phyloP scores from a whole-genome alignment of 2,113 vertebrate species.

The Sitta europaea region DNA sequence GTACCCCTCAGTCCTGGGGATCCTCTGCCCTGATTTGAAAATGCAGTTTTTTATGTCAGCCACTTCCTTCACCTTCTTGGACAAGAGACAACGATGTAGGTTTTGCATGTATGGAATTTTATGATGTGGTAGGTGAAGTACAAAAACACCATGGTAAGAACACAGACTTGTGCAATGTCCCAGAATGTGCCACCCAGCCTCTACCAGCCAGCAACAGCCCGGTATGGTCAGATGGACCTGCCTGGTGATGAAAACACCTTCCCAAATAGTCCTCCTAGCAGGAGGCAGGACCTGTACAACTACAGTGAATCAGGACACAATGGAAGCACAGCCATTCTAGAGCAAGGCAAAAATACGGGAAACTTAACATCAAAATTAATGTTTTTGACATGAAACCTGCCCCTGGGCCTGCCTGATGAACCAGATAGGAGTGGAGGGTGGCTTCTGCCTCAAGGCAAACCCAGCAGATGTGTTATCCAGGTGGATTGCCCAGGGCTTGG shows the following conservation, averaged over 20 bases:
- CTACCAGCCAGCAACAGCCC: background rate
- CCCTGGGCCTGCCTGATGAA: background rate
- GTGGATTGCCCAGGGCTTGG: background rate
- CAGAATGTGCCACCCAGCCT: background rate
- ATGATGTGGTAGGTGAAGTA: background rate
- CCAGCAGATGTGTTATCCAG: background rate
- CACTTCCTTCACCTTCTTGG: background rate
- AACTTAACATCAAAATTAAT: background rate
- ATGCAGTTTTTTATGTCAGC: background rate
- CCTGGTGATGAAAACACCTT: background rate
- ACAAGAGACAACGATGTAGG: background rate
- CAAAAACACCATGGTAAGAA: background rate
- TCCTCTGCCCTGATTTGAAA: background rate
- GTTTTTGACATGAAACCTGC: background rate
- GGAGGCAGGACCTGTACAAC: background rate
- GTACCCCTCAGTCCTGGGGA: background rate
- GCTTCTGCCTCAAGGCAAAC: background rate
- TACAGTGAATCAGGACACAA: background rate
- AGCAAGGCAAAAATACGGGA: background rate
- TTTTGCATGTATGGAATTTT: background rate
- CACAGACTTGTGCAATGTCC: background rate
- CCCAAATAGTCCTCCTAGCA: background rate
- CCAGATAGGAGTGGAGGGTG: fast-evolving
- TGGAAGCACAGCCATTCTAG: background rate
- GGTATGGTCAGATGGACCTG: background rate